phyloP scores from a whole-genome alignment of 1,140 invertebrate species.

The Lordiphosa stackelbergi region DNA sequence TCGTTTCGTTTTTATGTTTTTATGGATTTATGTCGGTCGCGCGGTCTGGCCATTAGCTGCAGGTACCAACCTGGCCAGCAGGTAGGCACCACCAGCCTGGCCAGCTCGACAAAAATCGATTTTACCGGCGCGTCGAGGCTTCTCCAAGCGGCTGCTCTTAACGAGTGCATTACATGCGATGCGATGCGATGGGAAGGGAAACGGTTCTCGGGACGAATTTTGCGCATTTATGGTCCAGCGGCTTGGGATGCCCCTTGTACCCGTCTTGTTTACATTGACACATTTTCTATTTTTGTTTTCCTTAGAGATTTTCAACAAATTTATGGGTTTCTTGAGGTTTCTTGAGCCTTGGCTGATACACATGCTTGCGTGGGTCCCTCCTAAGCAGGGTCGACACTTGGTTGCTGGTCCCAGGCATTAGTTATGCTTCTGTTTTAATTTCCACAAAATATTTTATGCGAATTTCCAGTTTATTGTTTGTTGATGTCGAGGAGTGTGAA shows the following conservation, averaged over 20 bases:
- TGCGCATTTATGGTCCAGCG: slow-evolving; percentile 51
- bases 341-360: slow-evolving; percentile 5
- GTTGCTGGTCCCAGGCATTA: slow-evolving; percentile 30
- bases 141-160: slow-evolving; percentile 13
- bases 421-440: slow-evolving; percentile 67
- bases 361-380: slow-evolving; percentile 20
- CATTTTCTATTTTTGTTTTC: slow-evolving; percentile 56
- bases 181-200: slow-evolving; percentile 20
- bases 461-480: slow-evolving; percentile 49
- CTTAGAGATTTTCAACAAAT: slow-evolving; percentile 43
- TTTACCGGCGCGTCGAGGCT: slow-evolving; percentile 6
- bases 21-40: slow-evolving; percentile 70
- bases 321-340: slow-evolving; percentile 63
- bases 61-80: slow-evolving; percentile 32
- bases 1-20: slow-evolving; percentile 58
- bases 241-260: slow-evolving; percentile 32
- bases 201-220: slow-evolving; percentile 31
- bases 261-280: slow-evolving; percentile 54
- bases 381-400: slow-evolving; percentile 9
- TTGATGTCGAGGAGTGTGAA: slow-evolving; percentile 50
- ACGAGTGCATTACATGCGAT: slow-evolving; percentile 52
- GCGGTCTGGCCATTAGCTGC: slow-evolving; percentile 54
- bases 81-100: slow-evolving; percentile 22
- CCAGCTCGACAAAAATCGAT: slow-evolving; percentile 6
- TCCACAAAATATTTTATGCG: slow-evolving; percentile 50